Evolutionary conservation across 2,113 vertebrate species (phyloP).

Genomic region (Grammomys dolichurus): DNA sequence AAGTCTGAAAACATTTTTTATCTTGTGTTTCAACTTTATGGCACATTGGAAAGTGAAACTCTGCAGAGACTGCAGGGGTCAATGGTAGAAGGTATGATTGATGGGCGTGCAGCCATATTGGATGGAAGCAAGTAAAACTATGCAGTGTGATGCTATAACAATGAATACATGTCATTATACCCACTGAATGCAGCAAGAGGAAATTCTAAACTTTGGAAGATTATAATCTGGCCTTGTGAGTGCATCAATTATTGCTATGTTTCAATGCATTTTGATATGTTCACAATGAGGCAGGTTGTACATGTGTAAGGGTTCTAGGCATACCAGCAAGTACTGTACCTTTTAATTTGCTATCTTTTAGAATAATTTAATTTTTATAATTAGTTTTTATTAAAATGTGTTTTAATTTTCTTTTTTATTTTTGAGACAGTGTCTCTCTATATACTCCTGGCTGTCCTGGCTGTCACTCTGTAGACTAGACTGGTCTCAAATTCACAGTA

Average conservation of each 20-base stretch:
- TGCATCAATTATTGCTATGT: neutral
- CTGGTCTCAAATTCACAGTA: neutral
- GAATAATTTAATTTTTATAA: neutral
- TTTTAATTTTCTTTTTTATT: neutral
- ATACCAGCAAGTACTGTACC: neutral
- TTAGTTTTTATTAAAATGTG: neutral
- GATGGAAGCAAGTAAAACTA: neutral
- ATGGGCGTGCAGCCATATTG: neutral
- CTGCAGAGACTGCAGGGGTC: neutral
- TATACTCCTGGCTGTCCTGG: neutral
- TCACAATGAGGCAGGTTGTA: neutral
- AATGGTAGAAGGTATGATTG: neutral
- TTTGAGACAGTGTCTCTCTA: neutral
- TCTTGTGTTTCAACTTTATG: neutral
- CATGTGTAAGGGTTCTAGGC: no score
- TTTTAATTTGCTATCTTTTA: neutral
- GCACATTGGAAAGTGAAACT: neutral
- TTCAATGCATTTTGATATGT: no score
- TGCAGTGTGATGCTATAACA: no score
- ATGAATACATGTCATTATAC: accelerated
- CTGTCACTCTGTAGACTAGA: neutral
- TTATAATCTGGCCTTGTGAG: neutral
- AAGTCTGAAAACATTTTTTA: neutral
- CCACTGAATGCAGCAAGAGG: no score
- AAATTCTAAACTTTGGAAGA: neutral